Base-by-base conservation (phyloP, 2,113 vertebrate species). In the Tyto alba region DNA sequence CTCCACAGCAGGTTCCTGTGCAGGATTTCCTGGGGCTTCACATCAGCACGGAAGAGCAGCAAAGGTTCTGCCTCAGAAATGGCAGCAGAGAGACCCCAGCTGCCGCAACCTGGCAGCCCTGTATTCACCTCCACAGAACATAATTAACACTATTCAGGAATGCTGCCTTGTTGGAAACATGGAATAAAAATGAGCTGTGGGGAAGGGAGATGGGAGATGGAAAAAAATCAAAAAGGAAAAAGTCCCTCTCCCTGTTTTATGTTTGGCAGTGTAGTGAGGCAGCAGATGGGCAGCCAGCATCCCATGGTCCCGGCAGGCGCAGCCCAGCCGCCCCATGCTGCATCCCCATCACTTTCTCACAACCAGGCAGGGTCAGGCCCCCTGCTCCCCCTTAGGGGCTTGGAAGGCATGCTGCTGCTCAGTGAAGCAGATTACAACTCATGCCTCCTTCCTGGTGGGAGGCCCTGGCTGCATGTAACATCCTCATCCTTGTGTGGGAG, bases 61-160 rank as follows among this genome's bases (percentile, higher is more conserved):
- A 78, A 72, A 91, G n/a, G 47, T 11, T 8, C 34, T 87, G 69
- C 40, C 69, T 32, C 9, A 75, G 57, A 56, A 48, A 36, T 0
- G 2, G 45, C 26, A 84, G 17, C 2, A 76, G 82, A 81, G n/a
- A 56, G 7, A 60, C 34, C 2, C 6, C 0, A 0, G 22, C 27
- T 67, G 56, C 81, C 1, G 10, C 69, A 81, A 40, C 23, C n/a
- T 3, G 7, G 57, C 53, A 62, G 59, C 47, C 41, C n/a, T 5
- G 5, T 68, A 87, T 83, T 94, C 68, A 94, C 55, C 71, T 97
- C 74, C 9, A 34, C 36, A 89, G 77, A 96, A 93, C 29, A 79
- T 88, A 94, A 97, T 97, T 97, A 98, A 97, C 38, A 34, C 85
- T 95, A 71, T 55, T 89, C 62, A 53, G 93, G 77, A 85, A 55